Conservation (phyloP, 2,113 vertebrate genomes). For the Osmerus eperlanus region DNA sequence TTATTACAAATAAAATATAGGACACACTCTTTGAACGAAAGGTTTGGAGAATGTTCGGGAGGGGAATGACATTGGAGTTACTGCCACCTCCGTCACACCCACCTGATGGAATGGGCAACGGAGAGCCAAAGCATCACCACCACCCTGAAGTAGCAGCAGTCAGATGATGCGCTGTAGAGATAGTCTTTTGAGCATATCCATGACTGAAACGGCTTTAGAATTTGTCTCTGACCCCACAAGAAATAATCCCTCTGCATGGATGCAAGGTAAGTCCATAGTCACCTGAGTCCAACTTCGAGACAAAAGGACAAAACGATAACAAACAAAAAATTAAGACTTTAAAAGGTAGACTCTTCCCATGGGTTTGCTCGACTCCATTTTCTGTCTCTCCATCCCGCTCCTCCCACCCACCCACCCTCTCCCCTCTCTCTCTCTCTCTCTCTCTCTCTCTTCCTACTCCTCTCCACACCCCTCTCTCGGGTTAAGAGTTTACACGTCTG, state of each 20-base stretch:
- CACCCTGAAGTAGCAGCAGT: too few species aligned
- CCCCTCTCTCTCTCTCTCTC: neutral
- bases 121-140: too few species aligned
- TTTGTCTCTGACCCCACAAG: conserved; percentile 18
- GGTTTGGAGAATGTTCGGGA: too few species aligned
- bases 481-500: conserved; percentile 24
- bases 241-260: conserved; percentile 24
- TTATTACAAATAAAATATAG: conserved; percentile 39
- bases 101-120: too few species aligned
- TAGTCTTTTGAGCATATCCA: too few species aligned
- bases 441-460: neutral
- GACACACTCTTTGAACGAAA: conserved; percentile 6
- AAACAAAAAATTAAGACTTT: conserved; percentile 11
- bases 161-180: too few species aligned
- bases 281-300: conserved; percentile 40
- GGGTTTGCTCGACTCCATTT: neutral
- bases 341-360: too few species aligned
- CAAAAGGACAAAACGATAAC: conserved; percentile 19
- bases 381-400: neutral
- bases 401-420: neutral
- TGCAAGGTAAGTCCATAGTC: conserved; percentile 66
- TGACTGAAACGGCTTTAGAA: too few species aligned
- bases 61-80: too few species aligned
- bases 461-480: neutral
- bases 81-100: neutral